A percentile compares a stretch with the other conserved stretches of the same genome.
Conservation (phyloP, 2,888 invertebrate species). For the Candidula unifasciata region DNA sequence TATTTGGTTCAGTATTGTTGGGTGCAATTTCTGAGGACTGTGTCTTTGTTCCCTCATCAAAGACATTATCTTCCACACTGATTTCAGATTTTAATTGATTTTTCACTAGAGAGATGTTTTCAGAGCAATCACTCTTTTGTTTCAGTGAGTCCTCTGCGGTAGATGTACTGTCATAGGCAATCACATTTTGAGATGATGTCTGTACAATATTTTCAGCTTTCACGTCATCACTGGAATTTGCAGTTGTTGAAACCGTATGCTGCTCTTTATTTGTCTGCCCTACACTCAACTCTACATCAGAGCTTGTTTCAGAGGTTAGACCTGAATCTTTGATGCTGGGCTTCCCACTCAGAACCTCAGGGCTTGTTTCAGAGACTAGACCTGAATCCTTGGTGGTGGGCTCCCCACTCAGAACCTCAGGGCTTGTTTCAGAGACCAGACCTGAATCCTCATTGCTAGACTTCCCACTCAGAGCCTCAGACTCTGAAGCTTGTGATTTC, state of each 20-base stretch:
- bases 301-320: neutral
- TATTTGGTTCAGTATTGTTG: neutral
- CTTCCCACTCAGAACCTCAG: neutral
- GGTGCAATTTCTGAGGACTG: neutral
- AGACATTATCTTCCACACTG: constrained; percentile 23
- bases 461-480: neutral
- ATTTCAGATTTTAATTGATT: neutral
- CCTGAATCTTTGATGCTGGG: neutral
- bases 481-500: neutral
- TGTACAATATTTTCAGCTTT: no score
- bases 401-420: neutral
- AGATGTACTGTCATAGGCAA: neutral
- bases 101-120: neutral
- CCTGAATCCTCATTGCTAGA: neutral
- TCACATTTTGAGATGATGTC: neutral
- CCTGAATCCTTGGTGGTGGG: no score
- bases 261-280: constrained; percentile 8
- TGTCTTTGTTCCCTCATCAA: constrained; percentile 12
- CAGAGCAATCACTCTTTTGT: neutral
- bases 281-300: neutral
- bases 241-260: neutral
- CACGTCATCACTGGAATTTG: neutral
- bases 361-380: neutral
- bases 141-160: neutral
- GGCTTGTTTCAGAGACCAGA: no score